phyloP scores from a whole-genome alignment of 2,888 invertebrate species.

The Lomographa bimaculata region DNA sequence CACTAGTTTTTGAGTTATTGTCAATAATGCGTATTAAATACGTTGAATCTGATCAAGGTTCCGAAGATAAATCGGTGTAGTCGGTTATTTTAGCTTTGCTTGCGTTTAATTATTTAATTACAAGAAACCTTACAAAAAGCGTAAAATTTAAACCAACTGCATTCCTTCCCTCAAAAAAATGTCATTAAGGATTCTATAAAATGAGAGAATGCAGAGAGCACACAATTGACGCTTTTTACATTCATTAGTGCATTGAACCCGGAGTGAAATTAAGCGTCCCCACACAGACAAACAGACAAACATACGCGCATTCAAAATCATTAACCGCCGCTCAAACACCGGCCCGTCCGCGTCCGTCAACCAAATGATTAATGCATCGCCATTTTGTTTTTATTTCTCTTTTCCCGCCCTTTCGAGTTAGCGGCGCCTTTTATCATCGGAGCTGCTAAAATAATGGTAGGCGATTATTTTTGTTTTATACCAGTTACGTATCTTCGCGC shows the following conservation, averaged over 20 bases:
- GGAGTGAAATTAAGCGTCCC: conserved; percentile 10
- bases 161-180: no score
- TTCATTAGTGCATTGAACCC: conserved; percentile 14
- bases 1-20: no score
- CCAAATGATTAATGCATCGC: conserved; percentile 42
- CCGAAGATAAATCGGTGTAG: no score
- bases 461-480: conserved; percentile 30
- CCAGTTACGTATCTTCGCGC: conserved; percentile 19
- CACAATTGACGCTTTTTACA: no score
- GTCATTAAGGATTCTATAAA: no score
- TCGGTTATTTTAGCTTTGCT: no score
- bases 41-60: no score
- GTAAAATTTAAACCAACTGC: no score
- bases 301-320: conserved; percentile 27
- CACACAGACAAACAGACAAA: conserved; percentile 22
- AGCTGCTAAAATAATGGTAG: conserved; percentile 32
- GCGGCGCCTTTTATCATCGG: conserved; percentile 33
- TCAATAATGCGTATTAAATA: no score
- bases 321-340: conserved; percentile 28
- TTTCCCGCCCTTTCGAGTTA: conserved; percentile 41
- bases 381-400: conserved; percentile 44
- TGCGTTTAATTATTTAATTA: no score
- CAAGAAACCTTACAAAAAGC: no score
- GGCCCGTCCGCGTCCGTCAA: conserved; percentile 29
- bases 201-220: no score